Conservation (phyloP, 2,888 invertebrate species). For the Lepidonotus clava region DNA sequence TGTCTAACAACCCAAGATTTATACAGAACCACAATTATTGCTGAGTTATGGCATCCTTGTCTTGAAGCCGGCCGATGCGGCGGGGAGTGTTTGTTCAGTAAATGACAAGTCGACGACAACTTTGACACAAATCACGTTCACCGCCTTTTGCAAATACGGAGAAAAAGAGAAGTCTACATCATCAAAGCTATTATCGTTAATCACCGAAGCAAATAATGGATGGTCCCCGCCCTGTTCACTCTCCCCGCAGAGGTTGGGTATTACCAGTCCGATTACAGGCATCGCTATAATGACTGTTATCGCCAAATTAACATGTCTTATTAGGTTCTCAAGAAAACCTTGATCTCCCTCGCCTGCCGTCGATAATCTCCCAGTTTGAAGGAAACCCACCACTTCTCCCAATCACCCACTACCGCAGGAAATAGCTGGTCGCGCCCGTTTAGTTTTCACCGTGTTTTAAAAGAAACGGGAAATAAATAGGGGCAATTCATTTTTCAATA, state of each 20-base stretch:
- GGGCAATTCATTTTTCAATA: no score
- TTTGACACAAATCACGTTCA: slow-evolving; percentile 27
- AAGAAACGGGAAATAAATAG: no score
- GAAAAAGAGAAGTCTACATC: slow-evolving; percentile 15
- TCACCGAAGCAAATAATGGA: not conserved
- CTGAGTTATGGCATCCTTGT: not conserved
- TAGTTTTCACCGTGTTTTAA: no score
- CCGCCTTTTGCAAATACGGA: slow-evolving; percentile 23
- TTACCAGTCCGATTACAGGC: not conserved
- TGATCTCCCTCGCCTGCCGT: no score
- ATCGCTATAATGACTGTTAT: not conserved
- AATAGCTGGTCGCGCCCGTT: no score
- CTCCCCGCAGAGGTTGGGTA: not conserved
- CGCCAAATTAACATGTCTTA: slow-evolving; percentile 8
- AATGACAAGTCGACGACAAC: slow-evolving; percentile 40
- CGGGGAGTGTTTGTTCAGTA: not conserved
- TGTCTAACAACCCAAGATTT: slow-evolving; percentile 49
- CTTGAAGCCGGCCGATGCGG: not conserved
- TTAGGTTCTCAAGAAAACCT: not conserved
- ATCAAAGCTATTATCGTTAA: not conserved
- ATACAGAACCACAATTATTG: slow-evolving; percentile 42
- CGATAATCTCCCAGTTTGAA: no score
- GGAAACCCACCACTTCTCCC: no score
- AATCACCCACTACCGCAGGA: no score
- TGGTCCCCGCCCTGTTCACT: not conserved